Base-by-base conservation (phyloP, 1,140 invertebrate species). In the Anoplolepis gracilipes region DNA sequence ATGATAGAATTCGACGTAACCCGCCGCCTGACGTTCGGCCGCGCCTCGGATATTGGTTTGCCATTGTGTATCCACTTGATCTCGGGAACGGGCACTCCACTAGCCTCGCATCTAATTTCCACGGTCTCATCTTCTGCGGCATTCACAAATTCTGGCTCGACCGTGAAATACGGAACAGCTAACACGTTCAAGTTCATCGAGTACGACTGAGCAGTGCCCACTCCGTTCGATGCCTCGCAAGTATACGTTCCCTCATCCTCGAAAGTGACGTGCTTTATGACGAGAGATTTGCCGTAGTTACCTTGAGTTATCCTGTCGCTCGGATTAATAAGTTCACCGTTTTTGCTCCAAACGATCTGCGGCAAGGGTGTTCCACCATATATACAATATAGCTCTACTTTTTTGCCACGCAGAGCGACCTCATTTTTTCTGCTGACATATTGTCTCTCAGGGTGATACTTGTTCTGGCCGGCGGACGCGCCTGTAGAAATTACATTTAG, bases 31-130 rank as follows among this genome's bases (percentile, higher is more conserved):
- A 96, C 95, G 96, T 98, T 99, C 0, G 95, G 95, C 16, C 96
- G 96, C 1, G 97, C 97, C 93, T 98, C 96, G 67, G 96, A 95
- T 46, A 99, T 97, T 0, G 98, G 97, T 91, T 97, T 97, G 53
- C 99, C 99, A 95, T 99, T 99, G 94, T 99, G 97, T 75, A 99
- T 99, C 99, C 99, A 99, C 90, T 98, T 97, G 69, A 99, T 98
- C 86, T 97, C 96, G 0, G 99, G 99, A 72, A 97, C 96, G 0
- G 99, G 99, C 2, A 97, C 96, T 84, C 99, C 99, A 10, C 96
- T 96, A 0, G 99, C 99, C 81, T 97, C 96, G 94, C 99, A 99
- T 62, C 96, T 95, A 91, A 99, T 98, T 87, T 97, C 96, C 0
- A 98, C 97, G 11, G 96, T 97, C 93, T 99, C 99, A 67, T 98